Percentiles rank a stretch among this genome's conserved stretches.
These are phyloP conservation scores for Acanthosepion pharaonis DNA, from an alignment of 2,888 invertebrate genomes.

Conservation along the genomic window DNA sequence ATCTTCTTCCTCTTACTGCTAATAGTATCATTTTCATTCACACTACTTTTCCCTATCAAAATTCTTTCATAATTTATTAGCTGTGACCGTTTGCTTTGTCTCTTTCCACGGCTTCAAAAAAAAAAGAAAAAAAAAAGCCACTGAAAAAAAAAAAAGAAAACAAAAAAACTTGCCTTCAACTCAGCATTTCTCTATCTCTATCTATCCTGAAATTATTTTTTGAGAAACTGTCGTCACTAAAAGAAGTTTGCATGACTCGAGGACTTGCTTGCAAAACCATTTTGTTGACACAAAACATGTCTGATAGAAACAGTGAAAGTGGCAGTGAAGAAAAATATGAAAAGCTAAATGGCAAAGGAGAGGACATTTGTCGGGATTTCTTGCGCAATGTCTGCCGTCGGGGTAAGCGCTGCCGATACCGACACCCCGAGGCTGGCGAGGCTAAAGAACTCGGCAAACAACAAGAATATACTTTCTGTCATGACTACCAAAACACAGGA, in stretches of 20 bases:
- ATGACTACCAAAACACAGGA: constrained; percentile 82
- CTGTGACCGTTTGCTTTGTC: too few relatives aligned
- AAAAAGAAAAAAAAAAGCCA: not conserved
- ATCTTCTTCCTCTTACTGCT: not conserved
- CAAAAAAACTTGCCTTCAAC: not conserved
- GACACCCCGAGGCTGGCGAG: constrained; percentile 76
- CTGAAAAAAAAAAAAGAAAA: not conserved
- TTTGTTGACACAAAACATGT: constrained; percentile 56
- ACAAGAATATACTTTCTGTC: constrained; percentile 77
- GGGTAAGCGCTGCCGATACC: constrained; percentile 79
- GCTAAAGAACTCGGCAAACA: constrained; percentile 70
- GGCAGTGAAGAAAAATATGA: constrained; percentile 62
- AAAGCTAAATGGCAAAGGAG: constrained; percentile 57
- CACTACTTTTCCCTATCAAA: too few relatives aligned
- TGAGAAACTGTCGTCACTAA: not conserved
- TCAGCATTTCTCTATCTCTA: not conserved
- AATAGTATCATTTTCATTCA: not conserved
- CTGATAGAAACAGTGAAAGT: constrained; percentile 66
- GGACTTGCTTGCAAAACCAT: not conserved
- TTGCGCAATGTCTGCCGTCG: constrained; percentile 79
- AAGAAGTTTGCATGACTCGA: constrained; percentile 42
- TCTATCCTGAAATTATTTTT: not conserved
- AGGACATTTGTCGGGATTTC: constrained; percentile 79
- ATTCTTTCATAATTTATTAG: too few relatives aligned
- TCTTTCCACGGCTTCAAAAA: not conserved